Evolutionary conservation across 2,113 vertebrate genomes (phyloP).

Genomic region (Oryzias woworae): DNA sequence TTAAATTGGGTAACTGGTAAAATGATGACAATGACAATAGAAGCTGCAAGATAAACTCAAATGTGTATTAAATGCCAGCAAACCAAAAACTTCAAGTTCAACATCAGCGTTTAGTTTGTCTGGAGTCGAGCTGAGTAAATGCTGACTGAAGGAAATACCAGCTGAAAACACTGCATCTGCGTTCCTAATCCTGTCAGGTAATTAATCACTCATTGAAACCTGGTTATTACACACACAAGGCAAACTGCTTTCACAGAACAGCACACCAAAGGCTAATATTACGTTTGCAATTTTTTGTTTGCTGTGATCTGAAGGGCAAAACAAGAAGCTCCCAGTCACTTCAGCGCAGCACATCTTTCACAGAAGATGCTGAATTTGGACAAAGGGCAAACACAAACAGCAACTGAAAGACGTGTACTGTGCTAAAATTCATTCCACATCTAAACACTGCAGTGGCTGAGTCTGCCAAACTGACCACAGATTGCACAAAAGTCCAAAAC

Average conservation of each 20-base stretch:
- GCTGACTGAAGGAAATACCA: not conserved
- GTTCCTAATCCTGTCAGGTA: slow-evolving; percentile 3
- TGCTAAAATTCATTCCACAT: slow-evolving; percentile 38
- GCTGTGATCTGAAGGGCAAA: slow-evolving; percentile 41
- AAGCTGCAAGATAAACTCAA: not conserved
- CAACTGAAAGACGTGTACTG: slow-evolving; percentile 38
- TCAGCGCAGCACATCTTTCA: slow-evolving; percentile 25
- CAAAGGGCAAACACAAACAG: slow-evolving; percentile 34
- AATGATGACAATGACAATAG: no score
- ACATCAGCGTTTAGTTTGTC: not conserved
- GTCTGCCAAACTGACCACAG: slow-evolving; percentile 42
- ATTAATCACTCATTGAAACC: slow-evolving; percentile 9
- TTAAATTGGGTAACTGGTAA: no score
- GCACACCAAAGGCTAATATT: slow-evolving; percentile 15
- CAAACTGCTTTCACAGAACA: slow-evolving; percentile 19
- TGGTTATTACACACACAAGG: not conserved
- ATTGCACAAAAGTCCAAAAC: slow-evolving; percentile 50
- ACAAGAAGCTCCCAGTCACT: slow-evolving; percentile 12
- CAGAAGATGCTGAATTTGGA: slow-evolving; percentile 63
- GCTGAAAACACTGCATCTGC: slow-evolving; percentile 5
- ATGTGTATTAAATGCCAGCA: not conserved
- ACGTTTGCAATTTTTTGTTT: slow-evolving; percentile 46
- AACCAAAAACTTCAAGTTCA: not conserved
- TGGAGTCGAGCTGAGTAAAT: not conserved
- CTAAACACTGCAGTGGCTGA: slow-evolving; percentile 32